Base-by-base conservation (phyloP, 2,113 vertebrate genomes). In the Chroicocephalus ridibundus region DNA sequence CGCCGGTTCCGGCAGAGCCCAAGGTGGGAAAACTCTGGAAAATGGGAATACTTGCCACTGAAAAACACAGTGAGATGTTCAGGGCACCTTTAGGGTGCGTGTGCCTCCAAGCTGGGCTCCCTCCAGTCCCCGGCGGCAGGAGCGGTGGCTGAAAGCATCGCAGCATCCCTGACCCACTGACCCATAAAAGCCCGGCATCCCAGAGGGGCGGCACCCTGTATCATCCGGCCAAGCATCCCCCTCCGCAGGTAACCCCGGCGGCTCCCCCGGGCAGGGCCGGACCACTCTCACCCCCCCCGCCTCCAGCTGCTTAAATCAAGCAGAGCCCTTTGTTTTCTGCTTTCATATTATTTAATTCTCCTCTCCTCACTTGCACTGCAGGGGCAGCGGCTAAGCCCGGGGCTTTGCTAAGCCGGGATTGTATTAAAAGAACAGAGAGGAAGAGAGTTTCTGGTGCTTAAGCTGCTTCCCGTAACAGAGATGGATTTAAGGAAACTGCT, bases 401-500 rank as follows among this genome's bases (percentile, higher is more conserved):
- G 86, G 91, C 84, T 97, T 91, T 75, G 93, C 95, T 94, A 94
- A 96, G 93, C 96, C 0, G 15, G 74, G 93, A 97, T 97, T 81
- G 66, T 93, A 95, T 97, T 95, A 97, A 94, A 93, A 84, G 94
- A 87, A 64, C 93, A 54, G 93, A 85, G 91, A 96, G 96, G 96
- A 96, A 95, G 90, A 96, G 94, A 93, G 94, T 96, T 97, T 94
- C 91, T 97, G 89, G 58, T 61, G 66, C 84, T 97, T 97, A 96
- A 97, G 96, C 96, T 90, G 97, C 97, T 97, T 96, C 95, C 3
- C n/a, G 89, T 91, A 96, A 97, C 94, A 34, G 90, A 96, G 96
- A 86, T 93, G 97, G 97, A 94, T 94, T 97, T 96, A 94, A 87
- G 77, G 95, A 95, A 96, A 94, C 74, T 68, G 88, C 92, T 96